Percentiles rank a stretch among this genome's conserved stretches.
Conservation (phyloP, 2,797 vertebrate species). For the Melanitta fusca region DNA sequence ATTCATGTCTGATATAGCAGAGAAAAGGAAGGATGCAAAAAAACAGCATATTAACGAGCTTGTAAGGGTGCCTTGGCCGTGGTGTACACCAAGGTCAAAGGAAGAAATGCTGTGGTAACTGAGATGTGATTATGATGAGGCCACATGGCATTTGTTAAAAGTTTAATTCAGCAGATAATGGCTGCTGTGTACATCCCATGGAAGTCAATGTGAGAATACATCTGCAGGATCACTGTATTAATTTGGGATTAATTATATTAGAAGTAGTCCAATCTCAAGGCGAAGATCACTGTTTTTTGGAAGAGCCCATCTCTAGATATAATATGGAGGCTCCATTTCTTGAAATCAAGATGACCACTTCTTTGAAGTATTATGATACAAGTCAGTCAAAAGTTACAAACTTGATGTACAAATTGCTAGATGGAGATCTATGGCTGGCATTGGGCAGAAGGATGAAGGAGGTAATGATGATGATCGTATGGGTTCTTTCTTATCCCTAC, state of each 20-base stretch:
- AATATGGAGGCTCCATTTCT: background rate
- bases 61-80: background rate
- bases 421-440: background rate
- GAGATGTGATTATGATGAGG: background rate
- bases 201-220: background rate
- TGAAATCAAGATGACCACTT: background rate
- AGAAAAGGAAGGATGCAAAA: background rate
- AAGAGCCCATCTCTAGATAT: background rate
- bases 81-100: background rate
- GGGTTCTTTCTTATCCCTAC: background rate
- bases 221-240: background rate
- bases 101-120: background rate
- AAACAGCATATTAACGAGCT: background rate
- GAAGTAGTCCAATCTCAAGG: background rate
- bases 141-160: background rate
- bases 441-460: background rate
- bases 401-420: background rate
- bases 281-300: background rate
- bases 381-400: background rate
- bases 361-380: background rate
- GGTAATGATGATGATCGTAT: fast-evolving
- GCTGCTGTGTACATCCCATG: background rate
- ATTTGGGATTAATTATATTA: background rate
- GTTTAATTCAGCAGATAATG: background rate
- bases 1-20: background rate